Conservation (phyloP, 2,113 vertebrate genomes). For the Crotalus horridus region DNA sequence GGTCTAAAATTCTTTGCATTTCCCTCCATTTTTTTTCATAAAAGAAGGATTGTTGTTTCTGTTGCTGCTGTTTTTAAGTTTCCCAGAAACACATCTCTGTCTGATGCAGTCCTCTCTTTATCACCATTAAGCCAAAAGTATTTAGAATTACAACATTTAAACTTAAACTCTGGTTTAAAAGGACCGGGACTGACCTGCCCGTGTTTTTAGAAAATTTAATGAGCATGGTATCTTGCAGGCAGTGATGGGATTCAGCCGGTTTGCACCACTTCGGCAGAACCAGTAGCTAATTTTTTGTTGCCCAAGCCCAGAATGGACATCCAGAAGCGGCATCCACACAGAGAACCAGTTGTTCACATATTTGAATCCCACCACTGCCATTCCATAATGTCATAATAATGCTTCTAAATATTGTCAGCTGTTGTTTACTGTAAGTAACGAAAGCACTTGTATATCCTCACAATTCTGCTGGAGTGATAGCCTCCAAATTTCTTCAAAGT, state of each 20-base stretch:
- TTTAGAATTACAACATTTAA: neutral
- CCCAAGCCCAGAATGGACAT: no score
- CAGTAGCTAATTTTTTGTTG: no score
- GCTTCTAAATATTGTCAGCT: neutral
- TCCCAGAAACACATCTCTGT: neutral
- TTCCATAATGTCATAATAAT: neutral
- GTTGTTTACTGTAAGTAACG: neutral
- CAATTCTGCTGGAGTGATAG: neutral
- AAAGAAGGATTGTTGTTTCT: neutral
- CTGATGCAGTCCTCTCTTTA: neutral
- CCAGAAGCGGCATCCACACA: no score
- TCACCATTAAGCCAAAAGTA: neutral
- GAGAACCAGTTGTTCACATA: no score
- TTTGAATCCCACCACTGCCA: no score
- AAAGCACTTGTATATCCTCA: neutral
- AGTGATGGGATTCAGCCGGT: no score
- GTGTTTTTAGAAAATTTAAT: neutral
- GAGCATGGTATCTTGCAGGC: neutral
- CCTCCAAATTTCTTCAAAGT: neutral
- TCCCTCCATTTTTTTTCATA: slow-evolving; percentile 1
- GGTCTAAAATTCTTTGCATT: neutral
- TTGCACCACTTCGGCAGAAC: no score
- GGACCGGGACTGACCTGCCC: neutral
- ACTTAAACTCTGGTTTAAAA: neutral
- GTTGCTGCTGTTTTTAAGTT: neutral